Conservation (phyloP, 2,888 invertebrate species). For the Epinotia demarniana region DNA sequence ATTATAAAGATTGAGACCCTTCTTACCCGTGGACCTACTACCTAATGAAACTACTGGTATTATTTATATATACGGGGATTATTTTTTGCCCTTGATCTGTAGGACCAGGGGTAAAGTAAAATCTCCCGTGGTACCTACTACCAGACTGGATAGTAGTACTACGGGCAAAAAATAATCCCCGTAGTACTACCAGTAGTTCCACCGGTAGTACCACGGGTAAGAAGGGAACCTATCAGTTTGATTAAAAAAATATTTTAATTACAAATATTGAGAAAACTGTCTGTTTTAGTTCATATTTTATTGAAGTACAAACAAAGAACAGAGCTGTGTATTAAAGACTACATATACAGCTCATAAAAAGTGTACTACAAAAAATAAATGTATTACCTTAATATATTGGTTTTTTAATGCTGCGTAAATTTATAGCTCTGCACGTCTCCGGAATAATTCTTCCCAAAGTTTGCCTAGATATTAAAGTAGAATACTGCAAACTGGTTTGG, state of each 20-base stretch:
- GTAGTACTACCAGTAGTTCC: conserved; percentile 18
- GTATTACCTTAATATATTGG: conserved; percentile 27
- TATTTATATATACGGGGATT: conserved; percentile 14
- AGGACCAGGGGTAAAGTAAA: conserved; percentile 5
- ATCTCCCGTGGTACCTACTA: conserved; percentile 7
- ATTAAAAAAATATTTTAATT: no score
- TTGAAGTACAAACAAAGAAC: conserved; percentile 18
- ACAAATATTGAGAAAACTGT: not conserved
- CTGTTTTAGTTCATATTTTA: conserved; percentile 21
- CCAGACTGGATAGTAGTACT: conserved; percentile 22
- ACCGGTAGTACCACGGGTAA: conserved; percentile 24
- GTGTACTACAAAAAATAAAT: conserved; percentile 17
- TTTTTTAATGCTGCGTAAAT: conserved; percentile 29
- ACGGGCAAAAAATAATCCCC: conserved; percentile 24
- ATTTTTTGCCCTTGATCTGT: conserved; percentile 6
- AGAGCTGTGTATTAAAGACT: conserved; percentile 19
- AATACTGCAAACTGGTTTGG: conserved; percentile 25
- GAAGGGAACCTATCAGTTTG: not conserved
- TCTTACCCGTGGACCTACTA: no score
- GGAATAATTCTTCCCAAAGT: conserved; percentile 35
- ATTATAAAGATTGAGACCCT: no score
- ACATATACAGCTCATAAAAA: conserved; percentile 20
- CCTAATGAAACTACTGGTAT: conserved; percentile 3
- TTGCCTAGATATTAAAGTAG: conserved; percentile 29
- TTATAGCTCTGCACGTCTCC: conserved; percentile 34